Evolutionary conservation across 2,888 invertebrate species (phyloP).

Genomic region (Lamellibrachia satsuma): DNA sequence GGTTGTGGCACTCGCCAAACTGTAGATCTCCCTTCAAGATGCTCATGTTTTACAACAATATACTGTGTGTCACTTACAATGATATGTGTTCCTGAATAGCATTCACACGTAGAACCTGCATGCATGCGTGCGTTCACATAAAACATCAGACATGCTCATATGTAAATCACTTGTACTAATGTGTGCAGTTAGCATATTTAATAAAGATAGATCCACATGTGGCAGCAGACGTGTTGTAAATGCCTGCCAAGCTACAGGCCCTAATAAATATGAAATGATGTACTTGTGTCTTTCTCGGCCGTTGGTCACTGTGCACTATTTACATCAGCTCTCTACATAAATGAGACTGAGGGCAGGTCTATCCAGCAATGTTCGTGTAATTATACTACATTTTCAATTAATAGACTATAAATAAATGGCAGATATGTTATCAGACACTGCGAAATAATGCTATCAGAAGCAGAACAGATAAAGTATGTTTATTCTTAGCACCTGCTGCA

Average conservation of each 20-base stretch:
- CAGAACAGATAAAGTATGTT: neutral
- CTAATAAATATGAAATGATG: neutral
- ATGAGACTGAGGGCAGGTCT: neutral
- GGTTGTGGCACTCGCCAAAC: too few relatives aligned
- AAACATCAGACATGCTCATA: slow-evolving; percentile 24
- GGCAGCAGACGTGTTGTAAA: neutral
- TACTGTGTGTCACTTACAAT: too few relatives aligned
- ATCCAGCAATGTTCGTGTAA: neutral
- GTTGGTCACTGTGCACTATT: neutral
- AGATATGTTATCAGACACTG: neutral
- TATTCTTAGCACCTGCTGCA: neutral
- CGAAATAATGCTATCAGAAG: slow-evolving; percentile 1
- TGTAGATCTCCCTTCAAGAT: too few relatives aligned
- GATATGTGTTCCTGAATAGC: too few relatives aligned
- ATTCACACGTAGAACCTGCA: neutral
- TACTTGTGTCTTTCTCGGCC: neutral
- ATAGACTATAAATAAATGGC: neutral
- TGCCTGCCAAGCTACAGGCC: neutral
- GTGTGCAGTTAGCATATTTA: neutral
- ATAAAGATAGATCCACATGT: neutral
- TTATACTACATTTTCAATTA: neutral
- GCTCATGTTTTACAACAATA: too few relatives aligned
- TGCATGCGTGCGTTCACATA: neutral
- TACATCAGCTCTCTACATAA: neutral
- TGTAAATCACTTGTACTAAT: neutral